Evolutionary conservation across 2,113 vertebrate genomes (phyloP).

Genomic region (Hemicordylus capensis): DNA sequence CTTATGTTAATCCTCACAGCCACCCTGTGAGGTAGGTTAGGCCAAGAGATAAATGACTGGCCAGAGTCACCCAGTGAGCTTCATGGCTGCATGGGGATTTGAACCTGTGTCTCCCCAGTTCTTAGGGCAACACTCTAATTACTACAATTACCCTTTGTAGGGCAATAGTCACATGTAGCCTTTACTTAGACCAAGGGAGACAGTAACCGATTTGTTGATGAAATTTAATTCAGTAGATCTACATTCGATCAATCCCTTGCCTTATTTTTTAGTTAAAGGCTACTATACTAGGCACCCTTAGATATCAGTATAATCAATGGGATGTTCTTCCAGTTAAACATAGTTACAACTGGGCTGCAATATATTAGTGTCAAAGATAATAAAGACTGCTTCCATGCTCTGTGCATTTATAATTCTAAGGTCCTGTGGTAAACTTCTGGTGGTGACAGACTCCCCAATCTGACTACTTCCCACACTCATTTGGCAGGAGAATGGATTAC

Average conservation of each 20-base stretch:
- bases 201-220: neutral
- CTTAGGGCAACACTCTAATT: too few species aligned
- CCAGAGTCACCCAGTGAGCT: too few species aligned
- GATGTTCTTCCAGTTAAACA: neutral
- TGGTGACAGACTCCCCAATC: neutral
- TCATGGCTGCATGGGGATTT: too few species aligned
- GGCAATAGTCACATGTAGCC: neutral
- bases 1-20: too few species aligned
- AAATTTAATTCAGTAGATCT: neutral
- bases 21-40: too few species aligned
- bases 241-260: neutral
- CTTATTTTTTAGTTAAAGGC: neutral
- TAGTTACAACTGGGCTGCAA: neutral
- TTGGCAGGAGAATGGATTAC: neutral
- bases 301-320: neutral
- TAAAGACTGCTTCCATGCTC: neutral
- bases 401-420: neutral
- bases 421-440: neutral
- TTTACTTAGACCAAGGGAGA: neutral
- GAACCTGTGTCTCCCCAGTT: too few species aligned
- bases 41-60: too few species aligned
- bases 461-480: neutral
- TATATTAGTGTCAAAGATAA: neutral
- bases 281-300: neutral
- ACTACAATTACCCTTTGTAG: neutral